Percentiles rank a stretch among this genome's conserved stretches.
Conservation (phyloP, 2,888 invertebrate genomes). For the Patella caerulea region DNA sequence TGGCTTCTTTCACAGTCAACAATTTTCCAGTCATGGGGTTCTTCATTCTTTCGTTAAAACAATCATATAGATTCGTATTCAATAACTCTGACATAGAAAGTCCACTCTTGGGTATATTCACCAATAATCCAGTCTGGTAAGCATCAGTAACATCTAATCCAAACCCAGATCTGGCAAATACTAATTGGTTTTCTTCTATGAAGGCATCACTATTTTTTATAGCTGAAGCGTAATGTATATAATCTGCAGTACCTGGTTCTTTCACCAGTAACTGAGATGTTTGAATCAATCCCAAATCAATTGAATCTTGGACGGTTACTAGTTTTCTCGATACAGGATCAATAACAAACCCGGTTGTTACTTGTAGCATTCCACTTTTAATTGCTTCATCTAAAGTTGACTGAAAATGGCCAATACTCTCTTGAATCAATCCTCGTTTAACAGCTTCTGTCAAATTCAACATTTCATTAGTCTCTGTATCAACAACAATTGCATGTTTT, state of each 20-base stretch:
- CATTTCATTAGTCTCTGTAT: constrained; percentile 46
- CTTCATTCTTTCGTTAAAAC: constrained; percentile 24
- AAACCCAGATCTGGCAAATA: constrained; percentile 36
- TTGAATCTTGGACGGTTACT: constrained; percentile 55
- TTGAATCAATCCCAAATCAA: constrained; percentile 58
- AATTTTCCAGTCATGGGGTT: constrained; percentile 49
- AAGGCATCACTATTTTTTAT: constrained; percentile 50
- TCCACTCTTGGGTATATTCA: constrained; percentile 40
- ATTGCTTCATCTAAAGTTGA: constrained; percentile 46
- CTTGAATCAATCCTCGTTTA: constrained; percentile 52
- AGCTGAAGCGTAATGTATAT: constrained; percentile 50
- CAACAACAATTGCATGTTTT: constrained; percentile 41
- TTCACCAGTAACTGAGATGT: constrained; percentile 49
- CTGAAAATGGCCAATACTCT: constrained; percentile 31
- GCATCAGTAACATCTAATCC: constrained; percentile 37
- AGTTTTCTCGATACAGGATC: constrained; percentile 56
- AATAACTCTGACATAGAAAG: constrained; percentile 41
- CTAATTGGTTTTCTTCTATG: constrained; percentile 46
- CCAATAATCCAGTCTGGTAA: constrained; percentile 35
- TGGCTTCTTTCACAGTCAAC: constrained; percentile 53
- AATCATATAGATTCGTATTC: constrained; percentile 24
- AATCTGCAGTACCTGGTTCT: constrained; percentile 48
- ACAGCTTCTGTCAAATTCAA: constrained; percentile 56
- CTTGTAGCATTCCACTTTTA: constrained; percentile 44
- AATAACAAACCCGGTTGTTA: constrained; percentile 45